Base-by-base conservation (phyloP, 1,140 invertebrate genomes). In the Globodera rostochiensis region DNA sequence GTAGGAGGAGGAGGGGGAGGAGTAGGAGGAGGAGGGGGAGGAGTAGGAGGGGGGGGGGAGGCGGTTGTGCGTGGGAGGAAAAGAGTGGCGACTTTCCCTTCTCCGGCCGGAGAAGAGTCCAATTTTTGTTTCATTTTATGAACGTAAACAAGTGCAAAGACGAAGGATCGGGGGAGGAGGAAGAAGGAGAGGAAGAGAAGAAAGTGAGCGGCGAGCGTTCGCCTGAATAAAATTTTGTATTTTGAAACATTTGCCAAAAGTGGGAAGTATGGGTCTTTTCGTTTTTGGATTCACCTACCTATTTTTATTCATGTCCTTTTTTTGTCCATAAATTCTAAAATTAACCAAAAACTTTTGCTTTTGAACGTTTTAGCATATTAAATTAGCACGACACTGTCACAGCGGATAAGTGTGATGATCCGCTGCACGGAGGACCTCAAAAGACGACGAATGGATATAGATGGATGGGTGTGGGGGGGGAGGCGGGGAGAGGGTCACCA, bases 101-200 rank as follows among this genome's bases (percentile, higher is more conserved):
- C 47, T 45, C 53, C 73, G n/a, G n/a, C 47, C 25, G 25, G 57
- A 19, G 11, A 15, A 47, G 73, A 25, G 21, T 74, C 8, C 71
- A 73, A 60, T 60, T 60, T 60, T 60, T 60, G 57, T 60, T 60
- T 60, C 57, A 60, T 60, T 60, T 60, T 60, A 15, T 60, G 9
- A 6, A 15, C 15, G 57, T 60, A 60, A 60, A 60, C 57, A 60
- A 60, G 57, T 60, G 57, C 60, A 74, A 50, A 50, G 73, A 50
- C 19, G 60, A 74, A 74, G 21, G 2, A n/a, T 74, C 25, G 45
- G 46, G 25, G 0, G 45, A n/a, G 9, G 11, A 36, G 25, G 45
- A 6, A 4, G 45, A 1, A 74, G 5, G 47, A 25, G 73, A 73
- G 73, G 53, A 73, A n/a, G 21, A 53, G 25, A 70, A 73, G 73